A percentile compares a stretch with the other conserved stretches of the same genome.
Evolutionary conservation across 2,113 vertebrate genomes (phyloP).

Genomic region (Pedetes capensis): DNA sequence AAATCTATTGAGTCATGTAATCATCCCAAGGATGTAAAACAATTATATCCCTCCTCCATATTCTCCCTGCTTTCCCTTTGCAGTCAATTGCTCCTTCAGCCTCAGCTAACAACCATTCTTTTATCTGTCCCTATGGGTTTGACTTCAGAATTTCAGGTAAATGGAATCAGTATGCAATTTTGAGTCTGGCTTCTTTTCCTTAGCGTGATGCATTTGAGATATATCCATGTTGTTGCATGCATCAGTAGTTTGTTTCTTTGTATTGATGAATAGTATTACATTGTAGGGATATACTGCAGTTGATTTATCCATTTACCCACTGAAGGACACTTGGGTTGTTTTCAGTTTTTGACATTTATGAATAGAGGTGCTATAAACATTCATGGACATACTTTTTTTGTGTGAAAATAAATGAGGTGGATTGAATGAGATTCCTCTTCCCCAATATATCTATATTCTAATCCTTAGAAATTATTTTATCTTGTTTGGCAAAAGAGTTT

Average conservation of each 20-base stretch:
- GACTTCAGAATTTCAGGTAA: neutral
- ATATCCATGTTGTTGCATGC: neutral
- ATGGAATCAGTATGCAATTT: neutral
- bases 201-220: neutral
- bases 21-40: neutral
- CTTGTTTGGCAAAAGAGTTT: neutral
- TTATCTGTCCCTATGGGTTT: neutral
- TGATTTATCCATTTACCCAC: too few relatives aligned
- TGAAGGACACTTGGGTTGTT: neutral
- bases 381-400: neutral
- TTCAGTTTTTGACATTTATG: neutral
- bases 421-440: neutral
- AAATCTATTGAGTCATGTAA: neutral
- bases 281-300: neutral
- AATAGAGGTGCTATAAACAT: neutral
- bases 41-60: too few relatives aligned
- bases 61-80: neutral
- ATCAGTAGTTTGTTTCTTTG: neutral
- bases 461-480: neutral
- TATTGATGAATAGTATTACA: neutral
- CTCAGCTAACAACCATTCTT: neutral
- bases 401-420: neutral
- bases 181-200: conserved; percentile 7
- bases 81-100: neutral
- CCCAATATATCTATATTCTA: neutral